Evolutionary conservation across 2,888 invertebrate genomes (phyloP), one percentile per base, ranked within the genome.

Genomic region (Idaea aversata): DNA sequence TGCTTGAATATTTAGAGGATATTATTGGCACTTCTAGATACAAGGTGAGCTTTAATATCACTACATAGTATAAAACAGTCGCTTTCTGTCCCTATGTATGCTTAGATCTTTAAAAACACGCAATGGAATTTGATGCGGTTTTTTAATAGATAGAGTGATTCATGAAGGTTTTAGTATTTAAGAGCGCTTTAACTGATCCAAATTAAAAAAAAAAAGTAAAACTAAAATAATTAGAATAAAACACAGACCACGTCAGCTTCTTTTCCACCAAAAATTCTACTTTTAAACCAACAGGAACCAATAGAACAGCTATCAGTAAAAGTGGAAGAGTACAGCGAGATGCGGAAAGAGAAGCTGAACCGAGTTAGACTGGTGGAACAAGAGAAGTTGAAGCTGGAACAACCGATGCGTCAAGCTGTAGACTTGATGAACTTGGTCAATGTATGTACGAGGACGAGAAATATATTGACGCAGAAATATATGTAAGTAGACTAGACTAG

Each of bases 1-100:
- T 99, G 98, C 90, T 99, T 65, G 99, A 99, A 86, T 99, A 98
- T 88, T 93, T 99, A 63, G 99, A 99, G 88, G 99, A 99, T 83
- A 99, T 99, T 66, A 97, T 99, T 77, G 99, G 99, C 0, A 98
- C 97, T 0, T 94, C 95, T 0, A 93, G 97, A 73, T 97, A 96
- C 76, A 97, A 97, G 90, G 95, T 95, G 83, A 68, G 57, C 25
- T 25, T 25, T 25, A 25, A 25, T 25, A n/a, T 15, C 57, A n/a
- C 25, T 34, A 3, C 58, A 34, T 1, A 34, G 15, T 47, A 5
- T 63, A 10, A 6, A 36, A 35, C 5, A 47, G 15, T 13, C 4
- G 16, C 15, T 36, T 59, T 10, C 16, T 13, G n/a, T n/a, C n/a
- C n/a, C n/a, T n/a, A n/a, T n/a, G n/a, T n/a, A n/a, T n/a, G n/a